These are phyloP conservation scores for Ectemnius lituratus DNA, from an alignment of 2,888 invertebrate species.

Conservation along the genomic window DNA sequence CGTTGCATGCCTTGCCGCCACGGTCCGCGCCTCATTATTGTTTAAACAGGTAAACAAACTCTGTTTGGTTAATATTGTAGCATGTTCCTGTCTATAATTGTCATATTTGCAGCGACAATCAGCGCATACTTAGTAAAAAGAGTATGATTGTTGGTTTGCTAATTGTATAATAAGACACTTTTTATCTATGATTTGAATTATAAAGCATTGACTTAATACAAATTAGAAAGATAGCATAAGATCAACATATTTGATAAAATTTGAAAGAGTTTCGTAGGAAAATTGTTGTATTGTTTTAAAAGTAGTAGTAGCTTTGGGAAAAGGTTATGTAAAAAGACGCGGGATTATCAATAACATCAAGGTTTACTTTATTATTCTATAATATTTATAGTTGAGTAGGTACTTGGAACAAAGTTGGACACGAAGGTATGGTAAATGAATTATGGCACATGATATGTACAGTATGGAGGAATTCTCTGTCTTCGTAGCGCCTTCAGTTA, in stretches of 20 bases:
- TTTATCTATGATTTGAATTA: too few species aligned
- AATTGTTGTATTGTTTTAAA: not conserved
- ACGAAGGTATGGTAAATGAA: conserved; percentile 76
- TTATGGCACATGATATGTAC: conserved; percentile 78
- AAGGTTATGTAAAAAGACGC: conserved; percentile 45
- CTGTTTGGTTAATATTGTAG: too few species aligned
- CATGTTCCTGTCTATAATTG: too few species aligned
- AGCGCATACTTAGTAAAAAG: too few species aligned
- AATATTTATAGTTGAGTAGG: conserved; percentile 77
- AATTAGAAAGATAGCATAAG: too few species aligned
- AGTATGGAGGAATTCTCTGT: conserved; percentile 65
- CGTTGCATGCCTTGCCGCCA: conserved; percentile 32
- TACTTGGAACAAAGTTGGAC: conserved; percentile 78
- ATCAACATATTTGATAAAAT: too few species aligned
- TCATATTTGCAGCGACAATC: too few species aligned
- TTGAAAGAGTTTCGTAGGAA: too few species aligned
- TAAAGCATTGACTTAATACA: too few species aligned
- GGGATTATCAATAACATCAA: conserved; percentile 77
- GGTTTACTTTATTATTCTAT: conserved; percentile 78
- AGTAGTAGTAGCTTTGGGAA: not conserved
- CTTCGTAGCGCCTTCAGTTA: conserved; percentile 54
- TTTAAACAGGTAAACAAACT: not conserved
- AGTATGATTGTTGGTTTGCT: too few species aligned
- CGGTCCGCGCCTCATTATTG: conserved; percentile 21
- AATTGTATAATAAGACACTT: too few species aligned